Evolutionary conservation across 1,140 invertebrate species (phyloP).

Genomic region (Ephestia elutella): DNA sequence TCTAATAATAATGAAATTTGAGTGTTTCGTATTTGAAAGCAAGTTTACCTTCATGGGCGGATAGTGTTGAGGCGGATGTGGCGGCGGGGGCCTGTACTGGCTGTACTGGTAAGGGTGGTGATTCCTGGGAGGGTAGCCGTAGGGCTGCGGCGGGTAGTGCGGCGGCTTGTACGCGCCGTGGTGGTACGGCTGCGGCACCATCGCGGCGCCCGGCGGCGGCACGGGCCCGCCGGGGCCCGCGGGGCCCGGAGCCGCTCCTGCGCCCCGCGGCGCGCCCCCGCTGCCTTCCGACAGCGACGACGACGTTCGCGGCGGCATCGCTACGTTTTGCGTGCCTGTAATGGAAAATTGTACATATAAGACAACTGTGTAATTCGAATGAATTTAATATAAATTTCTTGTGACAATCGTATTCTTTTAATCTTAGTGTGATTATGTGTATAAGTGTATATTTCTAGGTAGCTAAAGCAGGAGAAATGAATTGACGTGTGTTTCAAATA

Average conservation of each 20-base stretch:
- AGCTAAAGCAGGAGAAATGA: too few relatives aligned
- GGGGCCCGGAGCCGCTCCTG: conserved; percentile 71
- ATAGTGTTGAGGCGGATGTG: conserved; percentile 58
- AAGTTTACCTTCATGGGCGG: conserved; percentile 46
- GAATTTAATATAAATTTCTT: too few relatives aligned
- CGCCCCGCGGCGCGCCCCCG: conserved; percentile 74
- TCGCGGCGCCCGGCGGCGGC: conserved; percentile 47
- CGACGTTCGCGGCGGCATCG: conserved; percentile 92
- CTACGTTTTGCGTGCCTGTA: conserved; percentile 90
- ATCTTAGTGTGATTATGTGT: too few relatives aligned
- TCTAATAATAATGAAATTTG: too few relatives aligned
- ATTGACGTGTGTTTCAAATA: too few relatives aligned
- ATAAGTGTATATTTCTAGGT: too few relatives aligned
- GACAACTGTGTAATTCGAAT: too few relatives aligned
- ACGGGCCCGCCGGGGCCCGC: conserved; percentile 29
- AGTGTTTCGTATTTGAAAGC: neutral
- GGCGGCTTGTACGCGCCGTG: conserved; percentile 63
- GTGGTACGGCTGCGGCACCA: conserved; percentile 76
- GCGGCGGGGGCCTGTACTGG: conserved; percentile 55
- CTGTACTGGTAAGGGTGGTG: conserved; percentile 58
- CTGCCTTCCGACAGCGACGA: conserved; percentile 90
- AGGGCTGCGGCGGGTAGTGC: conserved; percentile 60
- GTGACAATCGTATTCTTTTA: too few relatives aligned
- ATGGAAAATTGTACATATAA: too few relatives aligned
- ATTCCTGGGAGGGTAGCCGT: conserved; percentile 61